Evolutionary conservation across 2,797 vertebrate species (phyloP).

Genomic region (Eidolon dupreanum): DNA sequence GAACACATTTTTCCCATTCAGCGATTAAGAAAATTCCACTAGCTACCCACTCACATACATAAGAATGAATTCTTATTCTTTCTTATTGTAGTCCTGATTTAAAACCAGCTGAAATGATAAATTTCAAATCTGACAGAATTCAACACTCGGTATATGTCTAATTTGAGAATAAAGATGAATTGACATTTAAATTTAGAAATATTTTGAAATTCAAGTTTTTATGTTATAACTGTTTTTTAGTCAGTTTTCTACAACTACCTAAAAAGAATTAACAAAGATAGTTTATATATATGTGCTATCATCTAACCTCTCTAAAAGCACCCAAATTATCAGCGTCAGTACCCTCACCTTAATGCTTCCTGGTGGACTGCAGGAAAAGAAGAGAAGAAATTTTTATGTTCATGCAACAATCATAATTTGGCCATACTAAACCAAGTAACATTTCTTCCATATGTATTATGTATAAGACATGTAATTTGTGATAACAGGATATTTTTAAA

Average conservation of each 20-base stretch:
- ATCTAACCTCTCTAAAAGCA: background rate
- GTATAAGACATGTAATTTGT: background rate
- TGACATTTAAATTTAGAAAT: slow-evolving; percentile 36
- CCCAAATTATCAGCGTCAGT: background rate
- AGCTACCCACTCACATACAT: slow-evolving; percentile 23
- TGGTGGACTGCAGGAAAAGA: background rate
- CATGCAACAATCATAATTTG: background rate
- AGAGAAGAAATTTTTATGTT: background rate
- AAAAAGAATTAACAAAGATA: background rate
- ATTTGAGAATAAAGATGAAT: background rate
- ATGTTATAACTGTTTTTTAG: background rate
- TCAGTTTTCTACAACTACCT: background rate
- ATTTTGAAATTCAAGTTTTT: slow-evolving; percentile 27
- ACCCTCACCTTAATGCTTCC: background rate
- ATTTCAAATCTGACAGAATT: slow-evolving; percentile 47
- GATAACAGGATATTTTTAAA: background rate
- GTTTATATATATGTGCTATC: background rate
- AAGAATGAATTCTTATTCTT: slow-evolving; percentile 38
- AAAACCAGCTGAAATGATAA: slow-evolving; percentile 28
- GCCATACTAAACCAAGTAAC: background rate
- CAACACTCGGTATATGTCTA: background rate
- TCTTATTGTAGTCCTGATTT: background rate
- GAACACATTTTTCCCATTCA: slow-evolving; percentile 59
- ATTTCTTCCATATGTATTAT: background rate
- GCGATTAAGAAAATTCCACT: slow-evolving; percentile 64